Base-by-base conservation (phyloP, 2,888 invertebrate genomes). In the Hemistola chrysoprasaria region DNA sequence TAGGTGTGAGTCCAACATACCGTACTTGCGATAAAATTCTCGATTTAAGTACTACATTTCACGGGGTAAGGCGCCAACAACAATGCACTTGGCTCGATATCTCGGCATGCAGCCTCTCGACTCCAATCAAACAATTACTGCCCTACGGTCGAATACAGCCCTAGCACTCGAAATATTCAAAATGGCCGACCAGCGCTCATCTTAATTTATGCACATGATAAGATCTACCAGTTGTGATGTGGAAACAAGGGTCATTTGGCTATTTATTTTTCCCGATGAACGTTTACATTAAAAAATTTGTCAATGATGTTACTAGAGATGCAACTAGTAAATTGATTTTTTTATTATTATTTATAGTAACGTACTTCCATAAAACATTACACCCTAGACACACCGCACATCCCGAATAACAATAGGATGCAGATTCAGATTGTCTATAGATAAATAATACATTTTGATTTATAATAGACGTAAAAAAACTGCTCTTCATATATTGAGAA, bases 391-490 rank as follows among this genome's bases (percentile, higher is more conserved):
- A 87, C 80, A 84, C 88, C 88, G 74, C 88, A 88, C 61, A 82
- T 78, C 73, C 78, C 74, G 76, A 82, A 79, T 83, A 78, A 88
- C 88, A 88, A 88, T 86, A 71, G 87, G 87, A 88, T 88, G 87
- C 86, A 88, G 87, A 88, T 88, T 87, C 76, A 59, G 81, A 78
- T 82, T 83, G 81, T 85, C 76, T 78, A 85, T 84, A 88, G 87
- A 88, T 88, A 88, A 88, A 88, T 88, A 88, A 88, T 88, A 85
- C 85, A 84, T 85, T 88, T 85, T 88, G 88, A 88, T 88, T 88
- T 87, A 88, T 88, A 88, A 86, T 84, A 67, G 79, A 78, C 68
- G 78, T 79, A 82, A 87, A 88, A 53, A 86, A 84, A 79, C 26
- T 78, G 83, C 87, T 86, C 87, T 86, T 85, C 87, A 84, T 86